Base-by-base conservation (phyloP, 2,113 vertebrate genomes). In the Conger conger region DNA sequence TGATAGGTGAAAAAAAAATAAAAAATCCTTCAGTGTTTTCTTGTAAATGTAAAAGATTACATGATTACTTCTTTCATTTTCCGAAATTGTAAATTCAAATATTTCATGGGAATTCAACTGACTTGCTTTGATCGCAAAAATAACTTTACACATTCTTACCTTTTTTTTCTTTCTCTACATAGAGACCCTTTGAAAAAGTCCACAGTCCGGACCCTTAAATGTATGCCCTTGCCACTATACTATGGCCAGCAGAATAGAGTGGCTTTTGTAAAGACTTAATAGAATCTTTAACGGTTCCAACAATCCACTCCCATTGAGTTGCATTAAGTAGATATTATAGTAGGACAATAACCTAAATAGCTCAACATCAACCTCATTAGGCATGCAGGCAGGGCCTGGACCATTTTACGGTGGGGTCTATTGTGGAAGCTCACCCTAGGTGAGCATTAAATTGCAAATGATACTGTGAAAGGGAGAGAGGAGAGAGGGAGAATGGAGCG, bases 401-500 rank as follows among this genome's bases (percentile, higher is more conserved):
- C 95, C 93, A 95, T 97, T 97, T 96, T 96, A 96, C 93, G 95
- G 96, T 94, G 95, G 91, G 94, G 88, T 60, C 96, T 94, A 97
- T 99, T 99, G 97, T 99, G 92, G 95, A 92, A 82, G 91, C 88
- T 92, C 97, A 97, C 97, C 96, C 97, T 96, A 98, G 97, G 98
- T 99, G 97, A 97, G 97, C 98, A 99, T 99, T 99, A 98, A 98
- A 97, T 99, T 99, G 97, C 97, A 99, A 99, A 99, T 98, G 96
- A 97, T 95, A 96, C 93, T 91, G 96, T 97, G 95, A 96, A 97
- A 99, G 92, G 94, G 94, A 87, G 91, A 93, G 89, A 93, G 90
- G 92, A 91, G 90, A 92, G 92, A 90, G 92, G 92, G 92, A 95
- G 94, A 93, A 92, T 94, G 86, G 82, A 83, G 92, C 93, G 91